Base-by-base conservation (phyloP, 1,140 invertebrate species). In the Leptopilina clavipes region DNA sequence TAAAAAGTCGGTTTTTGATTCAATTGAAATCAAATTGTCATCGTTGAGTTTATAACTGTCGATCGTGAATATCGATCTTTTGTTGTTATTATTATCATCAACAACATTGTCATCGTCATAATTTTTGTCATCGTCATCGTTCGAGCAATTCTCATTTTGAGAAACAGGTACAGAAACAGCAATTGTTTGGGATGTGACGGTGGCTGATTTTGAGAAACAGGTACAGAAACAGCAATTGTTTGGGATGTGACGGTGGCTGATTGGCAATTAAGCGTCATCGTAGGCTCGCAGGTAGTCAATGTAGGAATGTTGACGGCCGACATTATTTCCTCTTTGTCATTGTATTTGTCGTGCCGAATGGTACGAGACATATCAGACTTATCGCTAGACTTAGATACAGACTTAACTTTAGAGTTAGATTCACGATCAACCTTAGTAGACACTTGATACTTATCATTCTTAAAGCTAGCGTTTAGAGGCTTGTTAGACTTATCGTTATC, bases 221-320 rank as follows among this genome's bases (percentile, higher is more conserved):
- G 89, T 90, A 90, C 89, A 90, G 89, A 88, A 90, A 90, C 89
- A 87, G 85, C 86, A 83, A 86, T 88, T 87, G 88, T 86, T 90
- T 89, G 87, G 86, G 89, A 90, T 89, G 88, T 87, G 88, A 89
- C 87, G 88, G 84, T 89, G 85, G 85, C 87, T 88, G 87, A 88
- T 90, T 89, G 88, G 88, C 87, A 82, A 87, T 79, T 90, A 90
- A 90, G 89, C 89, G 89, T 90, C 89, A 90, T 90, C 88, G 86
- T 90, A 90, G 89, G 89, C 89, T 90, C 88, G 87, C 87, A 89
- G 89, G 87, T 89, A 89, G 84, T 90, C 86, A 85, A 83, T 88
- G 84, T 90, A 89, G 89, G 89, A 90, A 90, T 90, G 89, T 89
- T 87, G 84, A 86, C 85, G 84, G 84, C 84, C 84, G 86, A 88